Conservation (phyloP, 2,888 invertebrate genomes). For the Panopea generosa region DNA sequence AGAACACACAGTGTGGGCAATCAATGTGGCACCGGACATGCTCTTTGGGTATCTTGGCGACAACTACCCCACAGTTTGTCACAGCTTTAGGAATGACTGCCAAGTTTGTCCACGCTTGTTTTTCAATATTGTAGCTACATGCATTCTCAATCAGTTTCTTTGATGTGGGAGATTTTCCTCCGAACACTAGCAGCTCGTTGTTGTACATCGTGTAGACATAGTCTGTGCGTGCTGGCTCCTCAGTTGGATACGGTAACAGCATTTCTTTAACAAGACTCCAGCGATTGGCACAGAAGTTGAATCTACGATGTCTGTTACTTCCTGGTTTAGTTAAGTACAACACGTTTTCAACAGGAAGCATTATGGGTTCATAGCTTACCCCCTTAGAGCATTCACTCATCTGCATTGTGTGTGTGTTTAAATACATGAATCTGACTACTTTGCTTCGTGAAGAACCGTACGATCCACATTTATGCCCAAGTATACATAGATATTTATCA, state of each 20-base stretch:
- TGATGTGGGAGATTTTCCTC: constrained; percentile 63
- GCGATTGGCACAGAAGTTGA: constrained; percentile 51
- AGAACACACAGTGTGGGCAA: constrained; percentile 73
- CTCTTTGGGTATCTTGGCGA: constrained; percentile 65
- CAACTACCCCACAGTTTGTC: constrained; percentile 64
- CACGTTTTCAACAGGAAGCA: constrained; percentile 65
- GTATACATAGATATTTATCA: constrained; percentile 65
- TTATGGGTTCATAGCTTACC: constrained; percentile 58
- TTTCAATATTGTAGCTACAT: constrained; percentile 59
- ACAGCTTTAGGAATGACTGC: constrained; percentile 67
- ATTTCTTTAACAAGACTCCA: constrained; percentile 58
- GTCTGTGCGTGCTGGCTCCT: constrained; percentile 62
- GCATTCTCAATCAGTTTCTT: constrained; percentile 58
- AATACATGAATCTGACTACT: constrained; percentile 57
- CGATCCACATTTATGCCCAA: constrained; percentile 64
- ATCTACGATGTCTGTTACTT: constrained; percentile 58
- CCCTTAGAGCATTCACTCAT: constrained; percentile 61
- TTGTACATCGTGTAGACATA: constrained; percentile 61
- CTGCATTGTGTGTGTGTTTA: constrained; percentile 49
- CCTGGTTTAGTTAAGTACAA: constrained; percentile 67
- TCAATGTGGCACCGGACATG: constrained; percentile 70
- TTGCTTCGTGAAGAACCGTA: constrained; percentile 15
- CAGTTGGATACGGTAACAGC: constrained; percentile 56
- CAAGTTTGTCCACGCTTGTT: constrained; percentile 63
- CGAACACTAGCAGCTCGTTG: constrained; percentile 68